phyloP scores from a whole-genome alignment of 2,888 invertebrate genomes.

The Tetropium fuscum region DNA sequence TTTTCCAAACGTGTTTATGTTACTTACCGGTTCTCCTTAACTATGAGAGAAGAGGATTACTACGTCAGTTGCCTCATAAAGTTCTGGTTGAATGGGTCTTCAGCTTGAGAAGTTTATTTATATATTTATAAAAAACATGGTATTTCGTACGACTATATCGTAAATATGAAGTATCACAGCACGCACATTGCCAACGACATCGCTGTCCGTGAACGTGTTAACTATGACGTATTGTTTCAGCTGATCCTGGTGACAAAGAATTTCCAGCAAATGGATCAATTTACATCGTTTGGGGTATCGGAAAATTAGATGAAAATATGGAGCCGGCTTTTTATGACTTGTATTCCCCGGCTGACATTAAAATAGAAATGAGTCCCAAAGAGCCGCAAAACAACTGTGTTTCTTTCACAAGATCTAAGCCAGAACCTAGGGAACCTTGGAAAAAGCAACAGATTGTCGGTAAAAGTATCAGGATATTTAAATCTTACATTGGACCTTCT shows the following conservation, averaged over 20 bases:
- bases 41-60: no score
- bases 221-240: conserved; percentile 63
- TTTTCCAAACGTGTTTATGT: no score
- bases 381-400: conserved; percentile 79
- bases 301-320: conserved; percentile 79
- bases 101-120: no score
- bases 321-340: conserved; percentile 88
- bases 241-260: conserved; percentile 82
- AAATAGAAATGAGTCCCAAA: conserved; percentile 75
- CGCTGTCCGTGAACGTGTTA: no score
- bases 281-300: conserved; percentile 87
- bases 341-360: conserved; percentile 79
- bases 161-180: no score
- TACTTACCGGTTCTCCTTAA: no score
- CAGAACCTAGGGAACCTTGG: conserved; percentile 67
- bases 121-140: no score
- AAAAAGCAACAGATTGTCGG: conserved; percentile 75
- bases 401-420: conserved; percentile 72
- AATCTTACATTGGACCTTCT: conserved; percentile 85
- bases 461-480: conserved; percentile 81
- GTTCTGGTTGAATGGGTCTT: no score
- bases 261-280: conserved; percentile 72
- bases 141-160: no score
- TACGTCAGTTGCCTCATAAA: no score
- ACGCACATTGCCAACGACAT: no score